Evolutionary conservation across 2,113 vertebrate genomes (phyloP).

Genomic region (Crotalus helleri): DNA sequence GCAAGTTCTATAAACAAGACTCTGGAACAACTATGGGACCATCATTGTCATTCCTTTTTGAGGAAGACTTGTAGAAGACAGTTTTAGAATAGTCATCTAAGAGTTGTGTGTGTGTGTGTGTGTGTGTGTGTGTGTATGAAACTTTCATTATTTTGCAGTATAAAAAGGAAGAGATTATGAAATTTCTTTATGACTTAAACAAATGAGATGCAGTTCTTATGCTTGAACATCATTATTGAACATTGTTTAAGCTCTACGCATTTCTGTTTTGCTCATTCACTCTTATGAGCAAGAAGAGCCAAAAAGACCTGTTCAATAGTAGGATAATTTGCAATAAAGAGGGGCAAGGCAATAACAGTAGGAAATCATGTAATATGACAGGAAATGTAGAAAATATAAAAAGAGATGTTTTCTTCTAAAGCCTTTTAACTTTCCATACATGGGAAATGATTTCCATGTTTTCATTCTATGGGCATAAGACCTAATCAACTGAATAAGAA

Average conservation of each 20-base stretch:
- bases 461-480: background rate
- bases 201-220: background rate
- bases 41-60: background rate
- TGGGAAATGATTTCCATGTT: background rate
- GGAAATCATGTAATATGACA: background rate
- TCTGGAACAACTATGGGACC: background rate
- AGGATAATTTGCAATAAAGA: background rate
- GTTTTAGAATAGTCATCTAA: background rate
- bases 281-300: background rate
- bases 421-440: background rate
- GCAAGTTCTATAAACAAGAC: background rate
- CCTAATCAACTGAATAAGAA: background rate
- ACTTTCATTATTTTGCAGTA: background rate
- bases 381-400: background rate
- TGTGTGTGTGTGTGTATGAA: background rate
- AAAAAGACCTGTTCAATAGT: background rate
- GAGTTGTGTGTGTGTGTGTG: background rate
- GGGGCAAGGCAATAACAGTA: background rate
- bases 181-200: background rate
- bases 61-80: background rate
- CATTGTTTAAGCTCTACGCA: background rate
- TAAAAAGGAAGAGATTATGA: background rate
- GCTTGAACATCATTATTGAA: background rate
- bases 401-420: background rate
- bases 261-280: background rate